A percentile compares a stretch with the other conserved stretches of the same genome.
phyloP scores from a whole-genome alignment of 2,113 vertebrate species.

The Corynorhinus townsendii region DNA sequence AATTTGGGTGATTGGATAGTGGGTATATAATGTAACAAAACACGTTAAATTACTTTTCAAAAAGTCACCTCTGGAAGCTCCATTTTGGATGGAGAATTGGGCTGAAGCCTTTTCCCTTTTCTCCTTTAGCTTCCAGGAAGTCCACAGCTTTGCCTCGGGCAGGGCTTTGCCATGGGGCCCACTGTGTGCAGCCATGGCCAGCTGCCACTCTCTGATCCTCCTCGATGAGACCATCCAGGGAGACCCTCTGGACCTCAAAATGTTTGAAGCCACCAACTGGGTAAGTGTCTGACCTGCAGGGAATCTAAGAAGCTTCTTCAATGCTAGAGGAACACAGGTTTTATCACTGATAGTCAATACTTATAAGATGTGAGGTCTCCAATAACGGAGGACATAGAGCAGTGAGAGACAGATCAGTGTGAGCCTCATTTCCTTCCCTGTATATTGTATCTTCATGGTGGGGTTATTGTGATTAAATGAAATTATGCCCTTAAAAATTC shows the following conservation, averaged over 20 bases:
- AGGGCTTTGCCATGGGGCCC: conserved; percentile 65
- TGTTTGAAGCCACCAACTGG: conserved; percentile 78
- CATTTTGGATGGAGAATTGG: background rate
- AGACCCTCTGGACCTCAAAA: conserved; percentile 78
- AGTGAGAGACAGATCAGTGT: background rate
- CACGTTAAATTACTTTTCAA: background rate
- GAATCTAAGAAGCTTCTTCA: background rate
- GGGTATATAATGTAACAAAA: background rate
- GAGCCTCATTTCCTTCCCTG: background rate
- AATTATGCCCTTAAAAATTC: background rate
- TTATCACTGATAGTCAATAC: background rate
- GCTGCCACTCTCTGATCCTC: conserved; percentile 76
- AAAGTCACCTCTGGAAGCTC: background rate
- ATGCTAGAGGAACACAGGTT: background rate
- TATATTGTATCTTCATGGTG: background rate
- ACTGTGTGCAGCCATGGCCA: conserved; percentile 66
- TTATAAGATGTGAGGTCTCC: background rate
- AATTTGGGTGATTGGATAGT: background rate
- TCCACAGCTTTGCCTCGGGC: conserved; percentile 61
- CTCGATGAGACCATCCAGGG: conserved; percentile 74
- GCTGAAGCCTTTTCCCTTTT: background rate
- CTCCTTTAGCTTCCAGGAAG: conserved; percentile 74
- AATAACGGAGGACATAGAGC: background rate
- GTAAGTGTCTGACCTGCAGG: conserved; percentile 47
- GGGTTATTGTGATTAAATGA: background rate